Evolutionary conservation across 2,888 invertebrate species (phyloP), one percentile per base, ranked within the genome.

Genomic region (Lasioglossum pauxillum): DNA sequence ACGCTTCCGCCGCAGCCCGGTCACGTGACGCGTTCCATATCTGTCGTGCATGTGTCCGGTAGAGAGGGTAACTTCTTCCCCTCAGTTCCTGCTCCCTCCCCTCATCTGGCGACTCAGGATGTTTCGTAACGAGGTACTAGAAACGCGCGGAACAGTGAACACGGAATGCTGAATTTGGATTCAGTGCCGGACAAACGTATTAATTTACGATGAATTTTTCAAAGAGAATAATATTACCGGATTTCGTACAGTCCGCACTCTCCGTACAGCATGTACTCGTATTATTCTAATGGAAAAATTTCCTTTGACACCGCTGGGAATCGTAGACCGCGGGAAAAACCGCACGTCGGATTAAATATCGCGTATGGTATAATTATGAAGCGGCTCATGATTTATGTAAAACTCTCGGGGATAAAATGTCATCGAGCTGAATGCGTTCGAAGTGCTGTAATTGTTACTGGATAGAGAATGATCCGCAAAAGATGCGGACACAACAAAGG

Each of bases 171-270:
- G 14, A 12, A n/a, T 64, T 64, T 19, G 16, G 31, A 5, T 64
- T 19, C 16, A 27, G 14, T 5, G 60, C 14, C n/a, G 41, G 14
- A n/a, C 16, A 27, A 44, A 44, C 35, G 73, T 49, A 49, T 49
- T 73, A 73, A 73, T 73, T 73, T 73, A 49, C 73, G 10, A 23
- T 35, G 35, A 23, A 74, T 44, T 49, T 31, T 74, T 31, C 10
- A 31, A 74, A 19, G 31, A 49, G 35, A 35, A 31, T 35, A 19
- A 73, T 31, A 23, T 49, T 49, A 12, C 12, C 5, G 49, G 14
- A 49, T 74, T 74, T 74, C 19, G 16, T 10, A 2, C 2, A 16
- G 10, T 1, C 0, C 23, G 31, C 1, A 35, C 67, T 67, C 67
- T 2, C 35, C 31, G 5, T 73, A 10, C 12, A n/a, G 23, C 35